Percentiles rank a stretch among this genome's conserved stretches.
Evolutionary conservation across 2,888 invertebrate genomes (phyloP).

Genomic region (Cenopis cana): DNA sequence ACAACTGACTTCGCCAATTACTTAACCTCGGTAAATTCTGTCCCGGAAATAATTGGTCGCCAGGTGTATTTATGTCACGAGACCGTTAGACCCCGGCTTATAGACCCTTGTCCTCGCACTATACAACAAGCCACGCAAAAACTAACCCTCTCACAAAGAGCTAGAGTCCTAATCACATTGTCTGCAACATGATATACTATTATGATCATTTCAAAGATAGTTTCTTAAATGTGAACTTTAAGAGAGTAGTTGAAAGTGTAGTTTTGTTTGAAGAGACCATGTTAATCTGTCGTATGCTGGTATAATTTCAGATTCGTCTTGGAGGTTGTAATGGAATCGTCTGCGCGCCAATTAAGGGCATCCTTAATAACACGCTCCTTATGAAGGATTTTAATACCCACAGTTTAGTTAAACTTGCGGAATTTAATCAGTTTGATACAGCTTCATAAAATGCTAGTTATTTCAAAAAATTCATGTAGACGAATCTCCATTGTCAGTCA

Average conservation of each 20-base stretch:
- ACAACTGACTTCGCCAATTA: constrained; percentile 42
- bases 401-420: constrained; percentile 27
- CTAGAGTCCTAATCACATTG: background rate
- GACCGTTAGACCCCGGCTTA: constrained; percentile 37
- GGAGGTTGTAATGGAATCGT: constrained; percentile 24
- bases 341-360: constrained; percentile 26
- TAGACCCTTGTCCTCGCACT: constrained; percentile 25
- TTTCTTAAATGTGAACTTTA: constrained; percentile 33
- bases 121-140: background rate
- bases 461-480: no score
- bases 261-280: background rate
- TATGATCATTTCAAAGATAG: constrained; percentile 16
- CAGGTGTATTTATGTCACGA: constrained; percentile 43
- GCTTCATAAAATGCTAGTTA: background rate
- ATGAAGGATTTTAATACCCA: constrained; percentile 40
- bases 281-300: constrained; percentile 37
- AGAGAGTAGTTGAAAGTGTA: constrained; percentile 6
- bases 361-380: constrained; percentile 31
- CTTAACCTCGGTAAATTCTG: constrained; percentile 39
- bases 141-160: constrained; percentile 1
- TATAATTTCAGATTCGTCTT: constrained; percentile 38
- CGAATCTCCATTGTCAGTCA: no score
- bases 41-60: constrained; percentile 39
- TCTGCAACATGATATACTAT: constrained; percentile 14
- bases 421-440: constrained; percentile 29